Evolutionary conservation across 2,797 vertebrate species (phyloP), one percentile per base, ranked within the genome.

Genomic region (Sorex maritimensis): DNA sequence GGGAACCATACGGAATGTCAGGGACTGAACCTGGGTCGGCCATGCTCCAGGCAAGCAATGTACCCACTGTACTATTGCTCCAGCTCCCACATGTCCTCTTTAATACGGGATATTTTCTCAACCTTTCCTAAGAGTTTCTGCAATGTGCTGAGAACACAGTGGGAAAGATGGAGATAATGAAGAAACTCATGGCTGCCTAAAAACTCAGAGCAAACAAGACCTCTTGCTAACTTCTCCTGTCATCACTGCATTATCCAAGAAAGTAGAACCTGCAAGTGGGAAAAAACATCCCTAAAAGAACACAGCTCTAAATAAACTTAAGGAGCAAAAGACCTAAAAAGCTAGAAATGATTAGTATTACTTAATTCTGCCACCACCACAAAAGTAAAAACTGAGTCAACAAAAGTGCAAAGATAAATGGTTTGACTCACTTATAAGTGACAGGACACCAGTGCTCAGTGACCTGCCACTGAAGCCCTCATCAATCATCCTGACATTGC

Each of bases 351-450:
- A 69, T 63, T 58, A 78, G 71, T 65, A 34, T 10, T 88, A 88
- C 86, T 86, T 69, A 7, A 28, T 83, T 75, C 10, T 65, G 80
- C 6, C 58, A 77, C 6, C 58, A 77, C 15, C 44, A 93, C 10
- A 72, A 87, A 91, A 30, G n/a, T 38, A 85, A 94, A 81, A 85
- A 63, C 71, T 2, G 85, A 21, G 28, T 58, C 34, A 93, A 26
- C 3, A 44, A 67, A 87, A 94, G 14, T 61, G 26, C 61, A 91
- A 92, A 81, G n/a, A 69, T 91, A 91, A 90, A 23, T 34, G 26
- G 2, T 19, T 15, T 58, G 55, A 19, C 55, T 58, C 55, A 74
- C 34, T 85, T 90, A 15, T 46, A 92, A 14, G 23, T 58, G 34
- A 74, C 5, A 86, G 46, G 68, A 85, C 88, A 81, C 9, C 23